phyloP scores from a whole-genome alignment of 1,140 invertebrate genomes.

The Goniozus legneri region DNA sequence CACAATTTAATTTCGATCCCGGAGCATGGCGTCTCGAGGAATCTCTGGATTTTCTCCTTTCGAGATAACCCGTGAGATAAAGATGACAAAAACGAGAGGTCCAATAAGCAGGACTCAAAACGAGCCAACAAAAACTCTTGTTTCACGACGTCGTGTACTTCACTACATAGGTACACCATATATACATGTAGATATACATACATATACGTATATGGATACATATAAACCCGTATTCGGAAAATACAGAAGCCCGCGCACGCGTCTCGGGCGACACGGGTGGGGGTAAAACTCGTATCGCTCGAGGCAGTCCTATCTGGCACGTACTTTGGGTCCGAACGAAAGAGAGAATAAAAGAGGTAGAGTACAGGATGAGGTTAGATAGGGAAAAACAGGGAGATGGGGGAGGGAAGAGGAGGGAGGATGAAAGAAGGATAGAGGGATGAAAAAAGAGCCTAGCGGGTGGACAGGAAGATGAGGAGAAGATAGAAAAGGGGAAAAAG shows the following conservation, averaged over 20 bases:
- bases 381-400: not conserved
- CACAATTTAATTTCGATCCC: not conserved
- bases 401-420: not conserved
- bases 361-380: not conserved
- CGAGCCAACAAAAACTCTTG: too few relatives aligned
- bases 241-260: not conserved
- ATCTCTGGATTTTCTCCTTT: not conserved
- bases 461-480: slow-evolving; percentile 7
- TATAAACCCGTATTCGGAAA: not conserved
- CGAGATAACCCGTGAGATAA: not conserved
- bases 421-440: slow-evolving; percentile 1
- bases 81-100: not conserved
- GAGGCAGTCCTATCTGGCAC: not conserved
- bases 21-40: not conserved
- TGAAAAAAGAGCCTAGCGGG: slow-evolving; percentile 4
- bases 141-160: not conserved
- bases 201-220: not conserved
- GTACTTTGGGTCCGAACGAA: not conserved
- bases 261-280: too few relatives aligned
- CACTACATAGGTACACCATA: not conserved
- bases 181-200: not conserved
- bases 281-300: not conserved
- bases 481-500: not conserved
- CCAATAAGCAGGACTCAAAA: too few relatives aligned
- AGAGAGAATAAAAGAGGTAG: not conserved